Base-by-base conservation (phyloP, 2,113 vertebrate species). In the Grammomys surdaster region DNA sequence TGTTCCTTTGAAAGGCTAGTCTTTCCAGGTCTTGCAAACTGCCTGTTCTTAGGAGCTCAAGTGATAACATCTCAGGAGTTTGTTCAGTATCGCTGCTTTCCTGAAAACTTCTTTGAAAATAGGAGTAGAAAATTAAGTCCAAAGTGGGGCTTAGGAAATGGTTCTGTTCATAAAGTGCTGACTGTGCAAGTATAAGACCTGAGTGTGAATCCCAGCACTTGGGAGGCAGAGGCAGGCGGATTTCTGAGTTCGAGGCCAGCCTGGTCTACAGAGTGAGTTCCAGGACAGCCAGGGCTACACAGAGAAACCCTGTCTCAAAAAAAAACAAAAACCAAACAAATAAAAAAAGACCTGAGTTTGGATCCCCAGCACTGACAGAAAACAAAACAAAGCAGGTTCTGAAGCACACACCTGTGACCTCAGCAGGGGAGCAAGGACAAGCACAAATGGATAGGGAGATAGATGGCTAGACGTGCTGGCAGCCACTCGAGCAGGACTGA, bases 61-160 rank as follows among this genome's bases (percentile, higher is more conserved):
- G 81, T 96, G 54, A 72, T 92, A 46, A 40, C 7, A 92, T 24
- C 81, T 70, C 60, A 78, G 54, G 92, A 70, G 91, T 97, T 94
- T 94, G 28, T 48, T 24, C 56, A 60, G n/a, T 67, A n/a, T 40
- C 16, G 2, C 40, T 12, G 48, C 20, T 70, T 19, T 1, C 24
- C 48, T 16, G 3, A 43, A 56, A 85, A 86, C 63, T 31, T 70
- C 58, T 28, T 8, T 94, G 16, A 93, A 94, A 94, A 94, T 3
- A n/a, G 31, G 31, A 91, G 36, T 84, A 75, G 58, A 72, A 91
- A 90, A 92, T 46, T 69, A 60, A 95, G 28, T 63, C 12, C 85
- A 54, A 54, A n/a, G 36, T 87, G 65, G 28, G 84, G 17, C 63
- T 69, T 46, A 46, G 84, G 63, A 48, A 31, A 22, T 43, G 56